Percentiles rank a stretch among this genome's conserved stretches.
Conservation (phyloP, 2,113 vertebrate species). For the Otolemur garnettii region DNA sequence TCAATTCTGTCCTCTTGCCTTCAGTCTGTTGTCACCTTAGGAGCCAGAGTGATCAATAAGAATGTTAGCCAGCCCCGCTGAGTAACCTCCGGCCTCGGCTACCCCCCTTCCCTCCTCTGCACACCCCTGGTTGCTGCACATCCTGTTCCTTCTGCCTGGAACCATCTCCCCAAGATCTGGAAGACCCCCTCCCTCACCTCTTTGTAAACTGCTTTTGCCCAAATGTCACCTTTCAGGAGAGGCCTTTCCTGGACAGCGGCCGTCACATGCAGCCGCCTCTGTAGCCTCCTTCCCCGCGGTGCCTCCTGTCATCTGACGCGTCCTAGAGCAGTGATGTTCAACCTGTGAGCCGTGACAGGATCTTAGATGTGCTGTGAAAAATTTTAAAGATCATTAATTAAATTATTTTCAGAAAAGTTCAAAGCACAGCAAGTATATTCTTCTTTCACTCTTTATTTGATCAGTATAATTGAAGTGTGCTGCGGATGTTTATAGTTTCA, state of each 20-base stretch:
- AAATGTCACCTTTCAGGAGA: background rate
- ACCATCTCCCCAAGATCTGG: background rate
- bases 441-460: no score
- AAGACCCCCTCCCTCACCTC: background rate
- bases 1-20: background rate
- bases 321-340: no score
- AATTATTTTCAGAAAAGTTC: no score
- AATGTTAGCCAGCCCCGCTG: background rate
- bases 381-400: no score
- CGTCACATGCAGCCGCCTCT: background rate
- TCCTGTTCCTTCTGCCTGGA: background rate
- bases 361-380: no score
- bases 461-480: no score
- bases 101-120: background rate
- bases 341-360: no score
- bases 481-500: no score
- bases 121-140: accelerated
- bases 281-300: background rate
- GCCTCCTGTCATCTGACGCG: background rate
- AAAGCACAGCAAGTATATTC: no score
- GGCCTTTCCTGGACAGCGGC: background rate
- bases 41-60: background rate
- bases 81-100: background rate
- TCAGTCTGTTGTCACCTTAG: background rate
- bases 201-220: background rate